Evolutionary conservation across 2,797 vertebrate species (phyloP).

Genomic region (Etheostoma perlongum): DNA sequence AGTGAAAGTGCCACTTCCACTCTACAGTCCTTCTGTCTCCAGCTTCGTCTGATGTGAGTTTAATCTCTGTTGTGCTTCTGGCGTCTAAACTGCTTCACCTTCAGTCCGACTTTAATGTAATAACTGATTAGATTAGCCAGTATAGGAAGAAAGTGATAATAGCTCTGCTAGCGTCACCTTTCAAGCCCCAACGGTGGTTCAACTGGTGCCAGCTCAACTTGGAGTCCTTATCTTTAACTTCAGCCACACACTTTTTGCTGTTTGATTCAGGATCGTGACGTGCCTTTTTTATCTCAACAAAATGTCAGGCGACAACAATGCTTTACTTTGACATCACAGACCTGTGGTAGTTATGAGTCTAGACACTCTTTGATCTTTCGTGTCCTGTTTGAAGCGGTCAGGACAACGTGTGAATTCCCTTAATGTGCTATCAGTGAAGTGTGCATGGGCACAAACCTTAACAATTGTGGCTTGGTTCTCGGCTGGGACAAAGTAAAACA

Average conservation of each 20-base stretch:
- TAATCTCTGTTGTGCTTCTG: constrained; percentile 71
- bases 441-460: constrained; percentile 25
- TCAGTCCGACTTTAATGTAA: constrained; percentile 65
- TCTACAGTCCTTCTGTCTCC: constrained; percentile 12
- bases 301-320: constrained; percentile 39
- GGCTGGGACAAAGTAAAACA: constrained; percentile 57
- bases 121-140: constrained; percentile 75
- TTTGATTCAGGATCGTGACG: constrained; percentile 42
- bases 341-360: constrained; percentile 26
- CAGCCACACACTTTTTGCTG: constrained; percentile 47
- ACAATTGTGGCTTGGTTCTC: constrained; percentile 38
- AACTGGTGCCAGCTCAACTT: constrained; percentile 55
- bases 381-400: constrained; percentile 48
- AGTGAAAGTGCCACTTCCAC: constrained; percentile 14
- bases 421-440: constrained; percentile 46
- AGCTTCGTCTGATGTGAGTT: constrained; percentile 40
- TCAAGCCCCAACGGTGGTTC: constrained; percentile 38
- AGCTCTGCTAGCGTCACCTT: constrained; percentile 42
- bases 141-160: constrained; percentile 52
- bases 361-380: constrained; percentile 62
- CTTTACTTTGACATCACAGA: constrained; percentile 34
- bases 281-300: constrained; percentile 53
- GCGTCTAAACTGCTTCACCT: constrained; percentile 64
- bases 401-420: constrained; percentile 45
- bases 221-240: constrained; percentile 65